Evolutionary conservation across 2,888 invertebrate species (phyloP), one percentile per base, ranked within the genome.

Genomic region (Microplitis deprimator): DNA sequence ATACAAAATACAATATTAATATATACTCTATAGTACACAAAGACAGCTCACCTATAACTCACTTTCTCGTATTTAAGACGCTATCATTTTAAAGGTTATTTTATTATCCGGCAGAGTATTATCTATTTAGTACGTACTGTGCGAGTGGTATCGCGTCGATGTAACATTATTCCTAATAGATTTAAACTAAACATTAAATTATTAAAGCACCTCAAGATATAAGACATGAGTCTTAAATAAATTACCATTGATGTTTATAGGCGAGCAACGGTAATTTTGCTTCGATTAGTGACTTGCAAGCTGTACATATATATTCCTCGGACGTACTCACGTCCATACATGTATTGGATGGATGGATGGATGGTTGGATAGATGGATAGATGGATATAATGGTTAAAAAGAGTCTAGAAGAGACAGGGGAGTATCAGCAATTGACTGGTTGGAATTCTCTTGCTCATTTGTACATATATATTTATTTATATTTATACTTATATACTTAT

Each of bases 381-480:
- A 68, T 7, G 73, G 59, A 29, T 40, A 59, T 29, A 62, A 50
- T 62, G 68, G 61, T 60, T 61, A 38, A 71, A 38, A 71, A 6
- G 59, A 59, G 20, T 20, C 60, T 40, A 61, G 67, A 59, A 68
- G 67, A 65, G 6, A 65, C 7, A 65, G 59, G 29, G 61, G 61
- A 73, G 77, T 29, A 29, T 29, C 29, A 73, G 73, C 73, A 73
- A 77, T 77, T 73, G 77, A 73, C 77, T 73, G 69, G 73, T 73
- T 73, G 77, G 77, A 77, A 77, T 73, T 73, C 73, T n/a, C 73
- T 68, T 13, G 67, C 73, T 61, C n/a, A 50, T 39, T 60, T 65
- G 59, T 50, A 73, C 8, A 13, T 50, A 50, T 50, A 50, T 50
- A 50, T 50, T 50, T 50, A 50, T 50, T 50, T 50, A 50, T 50